phyloP scores from a whole-genome alignment of 2,113 vertebrate species.

The Psittacus erithacus region DNA sequence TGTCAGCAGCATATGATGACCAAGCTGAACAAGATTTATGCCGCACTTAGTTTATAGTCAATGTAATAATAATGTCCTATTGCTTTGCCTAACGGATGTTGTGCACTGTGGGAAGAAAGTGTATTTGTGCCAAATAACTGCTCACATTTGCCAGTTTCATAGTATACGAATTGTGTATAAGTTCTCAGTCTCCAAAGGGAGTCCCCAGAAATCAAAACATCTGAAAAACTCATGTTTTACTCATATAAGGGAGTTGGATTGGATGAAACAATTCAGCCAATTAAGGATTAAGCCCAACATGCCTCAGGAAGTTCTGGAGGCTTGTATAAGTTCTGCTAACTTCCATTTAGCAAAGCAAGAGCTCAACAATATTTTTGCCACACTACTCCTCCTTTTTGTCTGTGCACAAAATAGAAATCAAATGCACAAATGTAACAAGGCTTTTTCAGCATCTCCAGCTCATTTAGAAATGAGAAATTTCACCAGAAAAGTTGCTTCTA shows the following conservation, averaged over 20 bases:
- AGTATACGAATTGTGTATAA: background rate
- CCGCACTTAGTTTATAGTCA: background rate
- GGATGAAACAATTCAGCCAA: background rate
- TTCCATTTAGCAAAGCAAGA: background rate
- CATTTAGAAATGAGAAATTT: background rate
- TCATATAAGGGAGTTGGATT: background rate
- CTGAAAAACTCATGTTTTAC: background rate
- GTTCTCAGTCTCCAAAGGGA: background rate
- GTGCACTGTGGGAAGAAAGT: background rate
- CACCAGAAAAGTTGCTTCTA: background rate
- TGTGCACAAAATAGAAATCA: background rate
- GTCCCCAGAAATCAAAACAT: background rate
- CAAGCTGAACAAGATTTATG: background rate
- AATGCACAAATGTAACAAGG: background rate
- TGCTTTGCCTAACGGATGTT: background rate
- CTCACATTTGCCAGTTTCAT: background rate
- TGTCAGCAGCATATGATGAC: background rate
- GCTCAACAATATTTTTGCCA: background rate
- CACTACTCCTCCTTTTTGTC: background rate
- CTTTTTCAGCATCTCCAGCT: background rate
- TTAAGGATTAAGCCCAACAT: background rate
- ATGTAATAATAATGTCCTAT: background rate
- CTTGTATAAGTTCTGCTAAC: background rate
- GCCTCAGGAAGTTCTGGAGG: background rate
- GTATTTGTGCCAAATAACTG: background rate